Percentiles rank a stretch among this genome's conserved stretches.
Evolutionary conservation across 2,113 vertebrate genomes (phyloP).

Genomic region (Chrysochloris asiatica): DNA sequence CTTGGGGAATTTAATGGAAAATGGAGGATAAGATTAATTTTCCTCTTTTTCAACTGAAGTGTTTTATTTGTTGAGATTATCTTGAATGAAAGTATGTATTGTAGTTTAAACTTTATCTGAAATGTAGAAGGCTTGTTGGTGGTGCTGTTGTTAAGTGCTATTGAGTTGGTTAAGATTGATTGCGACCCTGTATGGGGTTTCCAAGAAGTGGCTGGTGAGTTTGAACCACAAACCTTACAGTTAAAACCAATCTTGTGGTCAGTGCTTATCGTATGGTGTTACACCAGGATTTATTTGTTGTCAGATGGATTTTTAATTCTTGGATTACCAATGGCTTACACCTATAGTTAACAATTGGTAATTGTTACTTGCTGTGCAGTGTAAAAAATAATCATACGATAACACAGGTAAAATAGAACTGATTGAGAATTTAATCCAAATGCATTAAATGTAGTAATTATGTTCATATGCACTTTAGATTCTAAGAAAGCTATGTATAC

Average conservation of each 20-base stretch:
- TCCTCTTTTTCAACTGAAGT: conserved; percentile 33
- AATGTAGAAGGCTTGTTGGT: conserved; percentile 25
- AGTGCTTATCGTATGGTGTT: too few species aligned
- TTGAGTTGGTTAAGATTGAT: too few species aligned
- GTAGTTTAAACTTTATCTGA: conserved; percentile 29
- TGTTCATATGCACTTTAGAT: not conserved
- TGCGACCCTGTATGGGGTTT: too few species aligned
- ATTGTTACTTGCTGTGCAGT: not conserved
- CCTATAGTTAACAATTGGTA: not conserved
- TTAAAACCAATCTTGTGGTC: too few species aligned
- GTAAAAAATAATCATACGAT: conserved; percentile 23
- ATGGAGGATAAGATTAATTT: conserved; percentile 10
- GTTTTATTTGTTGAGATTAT: conserved; percentile 33
- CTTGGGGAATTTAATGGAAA: conserved; percentile 40
- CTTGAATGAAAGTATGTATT: conserved; percentile 39
- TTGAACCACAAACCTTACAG: too few species aligned
- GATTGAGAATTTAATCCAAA: conserved; percentile 37
- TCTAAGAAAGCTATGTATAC: not conserved
- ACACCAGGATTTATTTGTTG: too few species aligned
- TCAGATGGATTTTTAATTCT: conserved; percentile 36
- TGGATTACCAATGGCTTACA: conserved; percentile 10
- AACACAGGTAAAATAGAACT: not conserved
- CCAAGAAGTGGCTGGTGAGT: too few species aligned
- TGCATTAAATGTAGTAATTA: conserved; percentile 21
- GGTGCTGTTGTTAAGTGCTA: too few species aligned